A percentile compares a stretch with the other conserved stretches of the same genome.
Evolutionary conservation across 2,113 vertebrate genomes (phyloP).

Genomic region (Cottus gobio): DNA sequence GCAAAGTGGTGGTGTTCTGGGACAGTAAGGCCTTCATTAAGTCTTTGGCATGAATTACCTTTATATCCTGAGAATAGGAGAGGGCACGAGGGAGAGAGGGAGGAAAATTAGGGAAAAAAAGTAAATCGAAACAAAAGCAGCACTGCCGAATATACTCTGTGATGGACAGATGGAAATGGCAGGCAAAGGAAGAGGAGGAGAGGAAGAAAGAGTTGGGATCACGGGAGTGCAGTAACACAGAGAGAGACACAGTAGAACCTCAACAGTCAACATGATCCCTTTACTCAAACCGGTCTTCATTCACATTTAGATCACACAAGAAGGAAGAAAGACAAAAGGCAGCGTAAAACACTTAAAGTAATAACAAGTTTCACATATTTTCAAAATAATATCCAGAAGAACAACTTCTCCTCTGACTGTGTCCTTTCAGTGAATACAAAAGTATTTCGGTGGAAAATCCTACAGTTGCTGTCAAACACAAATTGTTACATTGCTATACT

Average conservation of each 20-base stretch:
- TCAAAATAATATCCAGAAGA: neutral
- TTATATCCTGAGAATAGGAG: constrained; percentile 88
- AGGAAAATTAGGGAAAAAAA: constrained; percentile 96
- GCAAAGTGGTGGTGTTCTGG: constrained; percentile 50
- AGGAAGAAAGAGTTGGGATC: constrained; percentile 48
- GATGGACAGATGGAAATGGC: constrained; percentile 73
- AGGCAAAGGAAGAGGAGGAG: constrained; percentile 73
- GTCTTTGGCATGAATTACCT: constrained; percentile 90
- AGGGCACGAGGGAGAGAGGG: constrained; percentile 86
- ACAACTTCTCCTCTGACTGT: neutral
- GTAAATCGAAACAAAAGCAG: constrained; percentile 76
- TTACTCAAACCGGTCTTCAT: constrained; percentile 20
- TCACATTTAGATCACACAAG: constrained; percentile 23
- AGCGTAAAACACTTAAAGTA: neutral
- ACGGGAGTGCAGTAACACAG: constrained; percentile 20
- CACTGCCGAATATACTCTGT: constrained; percentile 74
- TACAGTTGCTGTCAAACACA: constrained; percentile 2
- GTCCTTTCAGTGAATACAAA: neutral
- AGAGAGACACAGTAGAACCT: constrained; percentile 32
- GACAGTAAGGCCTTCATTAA: constrained; percentile 93
- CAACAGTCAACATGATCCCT: constrained; percentile 1
- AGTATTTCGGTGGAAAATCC: neutral
- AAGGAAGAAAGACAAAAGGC: neutral
- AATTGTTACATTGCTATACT: no score
- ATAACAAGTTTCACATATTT: neutral